These are phyloP conservation scores for Nymphalis urticae DNA, from an alignment of 2,888 invertebrate species.

Conservation along the genomic window DNA sequence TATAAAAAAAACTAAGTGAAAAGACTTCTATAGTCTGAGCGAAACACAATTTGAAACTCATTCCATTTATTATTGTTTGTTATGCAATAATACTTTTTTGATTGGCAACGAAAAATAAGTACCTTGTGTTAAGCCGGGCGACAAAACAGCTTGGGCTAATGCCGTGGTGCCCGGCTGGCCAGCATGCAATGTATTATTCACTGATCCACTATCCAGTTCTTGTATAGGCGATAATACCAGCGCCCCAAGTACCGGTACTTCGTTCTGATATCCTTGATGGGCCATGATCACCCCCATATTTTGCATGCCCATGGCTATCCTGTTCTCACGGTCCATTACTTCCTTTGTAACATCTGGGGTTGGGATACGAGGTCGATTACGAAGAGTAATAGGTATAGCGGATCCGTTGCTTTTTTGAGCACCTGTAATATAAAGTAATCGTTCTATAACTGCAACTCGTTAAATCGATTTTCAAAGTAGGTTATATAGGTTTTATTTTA, in stretches of 20 bases:
- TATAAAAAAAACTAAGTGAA: too few relatives aligned
- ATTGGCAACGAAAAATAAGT: background rate
- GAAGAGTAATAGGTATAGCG: conserved; percentile 84
- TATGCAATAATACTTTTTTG: too few relatives aligned
- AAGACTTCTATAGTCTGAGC: too few relatives aligned
- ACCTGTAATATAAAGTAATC: conserved; percentile 61
- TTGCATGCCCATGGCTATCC: conserved; percentile 79
- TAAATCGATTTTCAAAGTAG: background rate
- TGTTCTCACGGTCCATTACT: conserved; percentile 86
- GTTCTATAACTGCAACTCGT: too few relatives aligned
- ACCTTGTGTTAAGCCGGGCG: conserved; percentile 76
- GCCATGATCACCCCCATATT: conserved; percentile 87
- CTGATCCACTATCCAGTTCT: conserved; percentile 89
- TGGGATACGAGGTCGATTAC: conserved; percentile 92
- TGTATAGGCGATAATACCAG: conserved; percentile 91
- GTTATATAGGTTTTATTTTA: too few relatives aligned
- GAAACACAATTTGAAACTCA: too few relatives aligned
- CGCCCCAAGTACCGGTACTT: conserved; percentile 88
- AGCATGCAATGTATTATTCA: conserved; percentile 87
- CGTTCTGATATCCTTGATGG: conserved; percentile 83
- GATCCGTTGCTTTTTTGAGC: conserved; percentile 86
- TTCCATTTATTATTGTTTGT: too few relatives aligned
- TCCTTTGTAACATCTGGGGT: conserved; percentile 94
- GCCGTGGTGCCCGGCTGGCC: conserved; percentile 89
- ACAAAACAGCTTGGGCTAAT: conserved; percentile 88